Evolutionary conservation across 2,888 invertebrate genomes (phyloP).

Genomic region (Sturmia bella): DNA sequence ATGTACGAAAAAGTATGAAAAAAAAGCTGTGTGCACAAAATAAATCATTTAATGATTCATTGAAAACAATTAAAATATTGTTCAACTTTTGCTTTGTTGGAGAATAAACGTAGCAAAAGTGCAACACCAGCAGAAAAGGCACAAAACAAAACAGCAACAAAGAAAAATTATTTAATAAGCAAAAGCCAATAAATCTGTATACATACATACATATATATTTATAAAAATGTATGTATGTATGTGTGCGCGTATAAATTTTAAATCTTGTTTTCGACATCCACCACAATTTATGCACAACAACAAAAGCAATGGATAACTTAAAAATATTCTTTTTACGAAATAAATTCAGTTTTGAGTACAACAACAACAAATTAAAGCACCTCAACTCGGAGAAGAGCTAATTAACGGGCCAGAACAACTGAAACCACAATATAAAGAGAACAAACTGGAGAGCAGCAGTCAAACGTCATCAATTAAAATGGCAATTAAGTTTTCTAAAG

Average conservation of each 20-base stretch:
- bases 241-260: too few relatives aligned
- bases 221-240: too few relatives aligned
- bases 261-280: too few relatives aligned
- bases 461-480: constrained; percentile 57
- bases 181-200: too few relatives aligned
- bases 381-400: constrained; percentile 37
- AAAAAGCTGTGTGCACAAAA: constrained; percentile 24
- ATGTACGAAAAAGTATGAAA: not conserved
- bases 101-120: constrained; percentile 15
- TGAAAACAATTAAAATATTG: constrained; percentile 61
- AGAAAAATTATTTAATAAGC: constrained; percentile 36
- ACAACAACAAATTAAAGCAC: constrained; percentile 3
- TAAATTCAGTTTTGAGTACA: too few relatives aligned
- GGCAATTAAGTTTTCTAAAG: constrained; percentile 51
- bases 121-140: constrained; percentile 4
- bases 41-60: constrained; percentile 64
- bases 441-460: constrained; percentile 29
- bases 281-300: too few relatives aligned
- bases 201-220: too few relatives aligned
- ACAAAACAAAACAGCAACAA: constrained; percentile 25
- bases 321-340: too few relatives aligned
- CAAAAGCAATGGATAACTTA: too few relatives aligned
- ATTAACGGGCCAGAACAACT: constrained; percentile 29
- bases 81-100: constrained; percentile 58
- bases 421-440: constrained; percentile 22